phyloP scores from a whole-genome alignment of 2,797 vertebrate genomes.

The Astyanax mexicanus region DNA sequence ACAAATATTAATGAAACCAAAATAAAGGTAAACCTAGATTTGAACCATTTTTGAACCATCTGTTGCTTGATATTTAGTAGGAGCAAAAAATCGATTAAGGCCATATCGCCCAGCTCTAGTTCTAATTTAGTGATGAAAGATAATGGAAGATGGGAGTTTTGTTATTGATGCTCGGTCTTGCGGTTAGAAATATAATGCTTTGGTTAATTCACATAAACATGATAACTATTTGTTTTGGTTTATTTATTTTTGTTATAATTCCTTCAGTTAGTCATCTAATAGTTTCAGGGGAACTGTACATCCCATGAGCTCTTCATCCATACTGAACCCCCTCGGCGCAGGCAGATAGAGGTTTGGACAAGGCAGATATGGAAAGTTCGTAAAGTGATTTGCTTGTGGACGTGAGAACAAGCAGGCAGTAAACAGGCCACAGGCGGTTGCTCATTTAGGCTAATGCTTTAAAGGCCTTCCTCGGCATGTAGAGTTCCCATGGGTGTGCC shows the following conservation, averaged over 20 bases:
- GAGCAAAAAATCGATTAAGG: no score
- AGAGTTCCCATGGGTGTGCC: slow-evolving; percentile 2
- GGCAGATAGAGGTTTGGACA: not conserved
- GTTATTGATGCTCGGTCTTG: no score
- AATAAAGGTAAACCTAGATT: no score
- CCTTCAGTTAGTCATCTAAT: not conserved
- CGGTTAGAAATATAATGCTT: no score
- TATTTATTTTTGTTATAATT: not conserved
- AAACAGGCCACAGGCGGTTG: slow-evolving; percentile 24
- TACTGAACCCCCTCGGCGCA: not conserved
- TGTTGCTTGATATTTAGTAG: no score
- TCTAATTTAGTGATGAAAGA: no score
- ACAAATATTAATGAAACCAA: no score
- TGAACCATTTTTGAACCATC: no score
- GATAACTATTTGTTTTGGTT: not conserved
- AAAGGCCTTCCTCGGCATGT: slow-evolving; percentile 28
- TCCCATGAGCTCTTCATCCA: not conserved
- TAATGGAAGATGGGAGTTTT: no score
- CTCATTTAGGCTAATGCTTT: slow-evolving; percentile 15
- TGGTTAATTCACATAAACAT: not conserved
- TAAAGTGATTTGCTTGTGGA: not conserved
- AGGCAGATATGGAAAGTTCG: not conserved
- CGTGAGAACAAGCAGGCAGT: slow-evolving; percentile 17
- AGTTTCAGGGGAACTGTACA: not conserved
- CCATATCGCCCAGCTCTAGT: no score